Percentiles rank a stretch among this genome's conserved stretches.
Evolutionary conservation across 2,113 vertebrate genomes (phyloP).

Genomic region (Casuarius casuarius): DNA sequence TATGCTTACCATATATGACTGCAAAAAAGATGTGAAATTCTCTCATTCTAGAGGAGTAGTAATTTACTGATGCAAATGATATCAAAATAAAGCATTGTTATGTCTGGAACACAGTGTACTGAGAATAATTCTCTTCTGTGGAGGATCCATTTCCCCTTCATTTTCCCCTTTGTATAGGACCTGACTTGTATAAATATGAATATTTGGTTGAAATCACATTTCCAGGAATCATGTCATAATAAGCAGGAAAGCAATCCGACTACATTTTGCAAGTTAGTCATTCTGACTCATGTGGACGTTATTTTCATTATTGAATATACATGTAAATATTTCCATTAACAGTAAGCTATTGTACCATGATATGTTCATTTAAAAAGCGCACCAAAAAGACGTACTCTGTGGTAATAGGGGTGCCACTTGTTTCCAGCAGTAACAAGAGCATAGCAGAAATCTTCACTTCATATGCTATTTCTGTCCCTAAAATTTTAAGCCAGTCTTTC

Average conservation of each 20-base stretch:
- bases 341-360: background rate
- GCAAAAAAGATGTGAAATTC: background rate
- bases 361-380: background rate
- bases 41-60: background rate
- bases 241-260: background rate
- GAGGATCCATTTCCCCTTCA: background rate
- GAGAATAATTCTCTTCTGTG: background rate
- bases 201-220: background rate
- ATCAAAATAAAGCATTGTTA: background rate
- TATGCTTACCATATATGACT: accelerated
- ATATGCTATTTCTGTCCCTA: background rate
- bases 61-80: background rate
- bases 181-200: background rate
- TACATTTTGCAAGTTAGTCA: background rate
- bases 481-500: constrained; percentile 17
- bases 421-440: background rate
- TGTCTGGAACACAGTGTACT: background rate
- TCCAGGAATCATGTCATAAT: background rate
- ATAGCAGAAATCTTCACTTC: background rate
- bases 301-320: background rate
- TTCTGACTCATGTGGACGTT: background rate
- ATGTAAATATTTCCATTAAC: constrained; percentile 16
- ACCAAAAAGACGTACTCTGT: background rate
- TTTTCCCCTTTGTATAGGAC: background rate
- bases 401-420: background rate